Conservation (phyloP, 2,888 invertebrate genomes). For the Schizaphis graminum region DNA sequence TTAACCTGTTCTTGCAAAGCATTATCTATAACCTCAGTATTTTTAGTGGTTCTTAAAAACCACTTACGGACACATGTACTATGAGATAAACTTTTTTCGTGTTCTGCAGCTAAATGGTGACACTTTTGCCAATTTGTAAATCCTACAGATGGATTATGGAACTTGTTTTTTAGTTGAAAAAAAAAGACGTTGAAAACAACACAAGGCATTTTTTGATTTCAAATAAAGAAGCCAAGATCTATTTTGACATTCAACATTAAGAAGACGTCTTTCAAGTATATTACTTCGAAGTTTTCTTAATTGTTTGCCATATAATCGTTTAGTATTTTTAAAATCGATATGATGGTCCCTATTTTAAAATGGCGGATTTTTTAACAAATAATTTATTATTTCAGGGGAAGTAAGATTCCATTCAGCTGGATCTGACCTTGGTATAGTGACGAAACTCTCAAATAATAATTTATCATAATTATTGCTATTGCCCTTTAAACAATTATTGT, state of each 20-base stretch:
- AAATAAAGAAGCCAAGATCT: conserved; percentile 26
- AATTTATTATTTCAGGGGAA: too few relatives aligned
- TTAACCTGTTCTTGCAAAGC: conserved; percentile 17
- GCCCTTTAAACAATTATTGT: conserved; percentile 16
- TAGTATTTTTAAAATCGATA: too few relatives aligned
- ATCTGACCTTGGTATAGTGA: conserved; percentile 14
- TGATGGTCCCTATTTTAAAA: too few relatives aligned
- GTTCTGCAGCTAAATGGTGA: too few relatives aligned
- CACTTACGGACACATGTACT: too few relatives aligned
- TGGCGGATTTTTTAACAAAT: background rate
- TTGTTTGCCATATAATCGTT: background rate
- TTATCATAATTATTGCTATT: conserved; percentile 40
- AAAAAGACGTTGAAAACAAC: conserved; percentile 6
- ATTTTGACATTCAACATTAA: conserved; percentile 16
- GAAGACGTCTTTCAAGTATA: conserved; percentile 10
- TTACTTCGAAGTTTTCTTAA: conserved; percentile 27
- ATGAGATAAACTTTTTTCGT: too few relatives aligned
- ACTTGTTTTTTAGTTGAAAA: conserved; percentile 19
- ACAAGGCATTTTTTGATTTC: conserved; percentile 4
- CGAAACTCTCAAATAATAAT: conserved; percentile 16
- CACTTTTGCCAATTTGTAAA: too few relatives aligned
- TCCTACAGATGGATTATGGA: too few relatives aligned
- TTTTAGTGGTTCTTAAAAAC: too few relatives aligned
- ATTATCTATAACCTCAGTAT: too few relatives aligned
- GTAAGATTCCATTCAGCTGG: conserved; percentile 34